phyloP scores from a whole-genome alignment of 2,113 vertebrate species.

The Herpetotheres cachinnans region DNA sequence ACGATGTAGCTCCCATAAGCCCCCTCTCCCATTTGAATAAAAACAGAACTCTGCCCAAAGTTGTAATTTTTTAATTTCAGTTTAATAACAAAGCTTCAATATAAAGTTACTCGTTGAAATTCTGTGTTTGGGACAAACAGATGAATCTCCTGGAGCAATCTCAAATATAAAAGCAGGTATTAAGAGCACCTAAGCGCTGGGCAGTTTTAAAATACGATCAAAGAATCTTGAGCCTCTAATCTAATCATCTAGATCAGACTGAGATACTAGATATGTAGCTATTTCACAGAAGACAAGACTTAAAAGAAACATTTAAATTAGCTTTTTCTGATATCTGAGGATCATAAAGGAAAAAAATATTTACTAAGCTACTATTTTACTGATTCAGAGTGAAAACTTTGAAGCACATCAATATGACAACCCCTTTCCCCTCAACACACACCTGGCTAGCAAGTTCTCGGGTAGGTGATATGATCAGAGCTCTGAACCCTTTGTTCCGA shows the following conservation, averaged over 20 bases:
- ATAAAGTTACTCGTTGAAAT: neutral
- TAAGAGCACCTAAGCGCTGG: neutral
- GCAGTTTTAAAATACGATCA: neutral
- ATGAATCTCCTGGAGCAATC: neutral
- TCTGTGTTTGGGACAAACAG: neutral
- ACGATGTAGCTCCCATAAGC: rapidly evolving
- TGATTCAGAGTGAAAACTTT: neutral
- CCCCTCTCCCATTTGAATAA: neutral
- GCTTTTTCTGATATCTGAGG: neutral
- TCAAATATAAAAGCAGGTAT: neutral
- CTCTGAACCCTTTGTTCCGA: conserved; percentile 90
- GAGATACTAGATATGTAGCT: neutral
- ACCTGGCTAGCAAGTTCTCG: conserved; percentile 95
- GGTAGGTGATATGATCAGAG: conserved; percentile 90
- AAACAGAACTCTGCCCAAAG: neutral
- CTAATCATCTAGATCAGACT: neutral
- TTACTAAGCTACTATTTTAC: neutral
- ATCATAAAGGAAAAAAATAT: neutral
- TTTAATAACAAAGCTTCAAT: neutral
- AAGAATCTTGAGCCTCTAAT: neutral
- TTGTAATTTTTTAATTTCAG: neutral
- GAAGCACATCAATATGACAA: neutral
- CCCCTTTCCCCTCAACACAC: neutral
- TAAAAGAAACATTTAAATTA: neutral
- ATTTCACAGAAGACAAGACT: neutral